Conservation (phyloP, 2,113 vertebrate species). For the Grantiella picta region DNA sequence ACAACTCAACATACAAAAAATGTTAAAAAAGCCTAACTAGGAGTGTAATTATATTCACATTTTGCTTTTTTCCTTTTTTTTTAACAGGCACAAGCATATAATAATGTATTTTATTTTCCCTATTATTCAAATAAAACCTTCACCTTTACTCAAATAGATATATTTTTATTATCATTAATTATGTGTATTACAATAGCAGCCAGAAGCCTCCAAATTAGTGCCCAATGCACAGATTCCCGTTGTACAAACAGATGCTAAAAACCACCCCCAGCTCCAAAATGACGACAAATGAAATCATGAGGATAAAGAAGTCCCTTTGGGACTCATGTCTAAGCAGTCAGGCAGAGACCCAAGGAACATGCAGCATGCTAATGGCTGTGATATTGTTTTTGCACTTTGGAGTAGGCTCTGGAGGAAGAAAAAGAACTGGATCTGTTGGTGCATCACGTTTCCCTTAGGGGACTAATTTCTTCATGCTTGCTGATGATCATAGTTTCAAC, state of each 20-base stretch:
- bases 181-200: conserved; percentile 26
- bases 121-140: not conserved
- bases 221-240: not conserved
- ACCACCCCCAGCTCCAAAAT: not conserved
- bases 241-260: not conserved
- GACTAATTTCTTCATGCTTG: not conserved
- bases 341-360: not conserved
- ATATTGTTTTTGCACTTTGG: not conserved
- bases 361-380: not conserved
- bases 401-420: not conserved
- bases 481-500: not conserved
- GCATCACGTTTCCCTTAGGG: not conserved
- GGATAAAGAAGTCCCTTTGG: not conserved
- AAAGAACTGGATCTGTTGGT: not conserved
- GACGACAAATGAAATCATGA: not conserved
- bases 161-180: conserved; percentile 32
- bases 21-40: not conserved
- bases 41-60: not conserved
- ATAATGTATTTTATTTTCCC: not conserved
- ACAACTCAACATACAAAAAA: not conserved
- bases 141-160: not conserved
- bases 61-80: not conserved
- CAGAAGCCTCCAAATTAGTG: conserved; percentile 17
- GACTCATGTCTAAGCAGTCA: not conserved
- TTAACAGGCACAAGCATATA: not conserved